Evolutionary conservation across 2,888 invertebrate species (phyloP).

Genomic region (Penaeus monodon): DNA sequence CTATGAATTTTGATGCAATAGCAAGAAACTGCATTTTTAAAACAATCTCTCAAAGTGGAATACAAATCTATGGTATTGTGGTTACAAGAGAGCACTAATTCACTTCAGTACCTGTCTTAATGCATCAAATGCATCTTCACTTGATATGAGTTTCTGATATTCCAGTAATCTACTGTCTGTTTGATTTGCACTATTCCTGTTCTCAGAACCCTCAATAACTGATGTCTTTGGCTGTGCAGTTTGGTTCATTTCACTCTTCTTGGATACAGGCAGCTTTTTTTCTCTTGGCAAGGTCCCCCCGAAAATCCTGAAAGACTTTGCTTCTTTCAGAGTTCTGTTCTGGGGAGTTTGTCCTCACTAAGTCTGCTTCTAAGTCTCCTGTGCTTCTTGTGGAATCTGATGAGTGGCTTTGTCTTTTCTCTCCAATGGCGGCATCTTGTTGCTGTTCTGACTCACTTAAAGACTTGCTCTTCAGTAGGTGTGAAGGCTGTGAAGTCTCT

Average conservation of each 20-base stretch:
- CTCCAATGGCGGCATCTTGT: too few relatives aligned
- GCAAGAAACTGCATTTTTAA: too few relatives aligned
- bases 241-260: not conserved
- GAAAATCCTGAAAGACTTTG: too few relatives aligned
- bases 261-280: too few relatives aligned
- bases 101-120: constrained; percentile 31
- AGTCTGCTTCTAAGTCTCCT: not conserved
- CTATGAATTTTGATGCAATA: too few relatives aligned
- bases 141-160: constrained; percentile 40
- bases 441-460: not conserved
- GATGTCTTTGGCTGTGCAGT: not conserved
- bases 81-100: not conserved
- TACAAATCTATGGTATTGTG: not conserved
- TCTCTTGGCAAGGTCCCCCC: too few relatives aligned
- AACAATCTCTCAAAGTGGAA: too few relatives aligned
- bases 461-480: not conserved
- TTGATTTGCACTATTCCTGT: constrained; percentile 3
- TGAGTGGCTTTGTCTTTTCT: too few relatives aligned
- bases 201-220: not conserved
- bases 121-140: constrained; percentile 48
- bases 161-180: constrained; percentile 11
- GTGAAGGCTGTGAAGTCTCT: constrained; percentile 7
- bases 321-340: too few relatives aligned
- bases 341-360: not conserved
- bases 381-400: too few relatives aligned